Evolutionary conservation across 2,888 invertebrate genomes (phyloP).

Genomic region (Polydrusus tereticollis): DNA sequence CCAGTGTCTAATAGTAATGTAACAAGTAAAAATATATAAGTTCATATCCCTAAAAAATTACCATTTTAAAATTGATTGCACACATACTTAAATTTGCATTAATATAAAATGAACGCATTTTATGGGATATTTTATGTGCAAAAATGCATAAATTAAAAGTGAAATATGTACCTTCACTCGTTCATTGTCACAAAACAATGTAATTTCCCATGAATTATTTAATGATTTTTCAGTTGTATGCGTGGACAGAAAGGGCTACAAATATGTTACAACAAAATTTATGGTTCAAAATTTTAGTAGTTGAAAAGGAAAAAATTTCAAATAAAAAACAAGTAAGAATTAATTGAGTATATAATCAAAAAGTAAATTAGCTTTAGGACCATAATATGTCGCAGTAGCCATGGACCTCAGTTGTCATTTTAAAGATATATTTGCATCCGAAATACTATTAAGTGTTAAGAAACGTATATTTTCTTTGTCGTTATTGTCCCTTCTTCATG

Average conservation of each 20-base stretch:
- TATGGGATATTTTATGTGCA: slow-evolving; percentile 25
- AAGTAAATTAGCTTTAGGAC: no score
- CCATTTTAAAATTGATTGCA: slow-evolving; percentile 17
- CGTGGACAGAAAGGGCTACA: neutral
- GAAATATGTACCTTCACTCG: slow-evolving; percentile 37
- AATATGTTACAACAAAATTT: neutral
- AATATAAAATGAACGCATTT: slow-evolving; percentile 34
- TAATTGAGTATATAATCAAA: no score
- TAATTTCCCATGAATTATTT: slow-evolving; percentile 24
- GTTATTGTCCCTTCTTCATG: no score
- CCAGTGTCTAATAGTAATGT: no score
- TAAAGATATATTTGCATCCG: no score
- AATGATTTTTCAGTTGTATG: slow-evolving; percentile 23
- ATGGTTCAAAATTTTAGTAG: neutral
- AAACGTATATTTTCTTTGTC: no score
- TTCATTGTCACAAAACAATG: slow-evolving; percentile 27
- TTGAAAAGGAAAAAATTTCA: neutral
- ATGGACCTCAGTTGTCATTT: no score
- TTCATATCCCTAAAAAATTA: neutral
- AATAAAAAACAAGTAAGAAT: neutral
- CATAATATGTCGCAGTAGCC: no score
- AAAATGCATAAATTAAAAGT: slow-evolving; percentile 35
- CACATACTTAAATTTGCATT: slow-evolving; percentile 34
- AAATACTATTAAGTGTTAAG: no score
- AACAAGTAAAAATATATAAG: neutral